These are phyloP conservation scores for Syngnathus typhle DNA, from an alignment of 2,113 vertebrate genomes.

Conservation along the genomic window DNA sequence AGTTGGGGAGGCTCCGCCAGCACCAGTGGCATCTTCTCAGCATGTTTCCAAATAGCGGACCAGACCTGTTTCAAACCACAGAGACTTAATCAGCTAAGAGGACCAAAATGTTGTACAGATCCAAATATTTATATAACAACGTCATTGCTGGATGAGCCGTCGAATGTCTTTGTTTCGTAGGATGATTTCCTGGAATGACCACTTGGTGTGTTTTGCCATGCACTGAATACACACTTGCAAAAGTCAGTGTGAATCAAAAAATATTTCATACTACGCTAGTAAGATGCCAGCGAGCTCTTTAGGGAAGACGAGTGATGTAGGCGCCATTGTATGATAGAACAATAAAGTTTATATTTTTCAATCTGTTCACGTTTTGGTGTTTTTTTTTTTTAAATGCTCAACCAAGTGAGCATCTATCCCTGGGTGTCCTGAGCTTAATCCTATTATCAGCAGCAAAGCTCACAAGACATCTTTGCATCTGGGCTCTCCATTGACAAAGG, in stretches of 20 bases:
- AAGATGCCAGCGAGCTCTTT: slow-evolving; percentile 20
- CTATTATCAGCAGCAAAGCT: slow-evolving; percentile 63
- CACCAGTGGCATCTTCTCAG: background rate
- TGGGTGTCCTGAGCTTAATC: slow-evolving; percentile 67
- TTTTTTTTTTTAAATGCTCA: slow-evolving; percentile 48
- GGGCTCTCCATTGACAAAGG: slow-evolving; percentile 43
- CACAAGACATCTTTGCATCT: slow-evolving; percentile 58
- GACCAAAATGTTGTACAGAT: slow-evolving; percentile 74
- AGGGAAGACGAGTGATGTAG: slow-evolving; percentile 60
- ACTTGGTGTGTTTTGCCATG: slow-evolving; percentile 63
- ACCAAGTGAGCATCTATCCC: slow-evolving; percentile 59
- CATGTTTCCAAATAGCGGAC: background rate
- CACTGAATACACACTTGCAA: slow-evolving; percentile 70
- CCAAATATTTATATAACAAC: slow-evolving; percentile 68
- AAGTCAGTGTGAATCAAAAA: slow-evolving; percentile 64
- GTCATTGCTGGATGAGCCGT: slow-evolving; percentile 50
- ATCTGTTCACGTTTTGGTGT: slow-evolving; percentile 47
- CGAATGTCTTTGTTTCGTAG: slow-evolving; percentile 22
- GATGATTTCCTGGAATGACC: slow-evolving; percentile 30
- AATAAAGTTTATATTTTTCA: slow-evolving; percentile 80
- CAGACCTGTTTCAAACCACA: background rate
- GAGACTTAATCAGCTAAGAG: slow-evolving; percentile 60
- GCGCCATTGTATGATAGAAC: slow-evolving; percentile 64
- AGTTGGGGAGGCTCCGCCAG: background rate
- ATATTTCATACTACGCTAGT: slow-evolving; percentile 72